A percentile compares a stretch with the other conserved stretches of the same genome.
phyloP scores from a whole-genome alignment of 2,888 invertebrate species.

The Scaptomyza parva region DNA sequence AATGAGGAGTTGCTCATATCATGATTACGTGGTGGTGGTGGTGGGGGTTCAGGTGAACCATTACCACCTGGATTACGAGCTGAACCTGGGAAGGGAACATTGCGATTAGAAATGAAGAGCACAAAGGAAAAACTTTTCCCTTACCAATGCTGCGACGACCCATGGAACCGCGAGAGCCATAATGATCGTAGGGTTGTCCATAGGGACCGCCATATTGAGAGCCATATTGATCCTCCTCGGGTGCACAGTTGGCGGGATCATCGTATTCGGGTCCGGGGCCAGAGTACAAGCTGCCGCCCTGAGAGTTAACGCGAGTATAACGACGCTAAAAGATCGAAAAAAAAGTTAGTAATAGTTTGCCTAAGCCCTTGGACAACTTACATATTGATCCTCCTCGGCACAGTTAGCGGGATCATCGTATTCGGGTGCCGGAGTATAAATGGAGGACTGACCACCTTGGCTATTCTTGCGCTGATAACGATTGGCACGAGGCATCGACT shows the following conservation, averaged over 20 bases:
- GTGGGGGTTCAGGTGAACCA: slow-evolving; percentile 88
- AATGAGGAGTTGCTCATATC: slow-evolving; percentile 92
- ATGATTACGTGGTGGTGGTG: slow-evolving; percentile 93
- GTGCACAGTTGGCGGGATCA: slow-evolving; percentile 96
- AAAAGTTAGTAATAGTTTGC: neutral
- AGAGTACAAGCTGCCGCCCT: slow-evolving; percentile 88
- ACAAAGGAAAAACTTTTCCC: neutral
- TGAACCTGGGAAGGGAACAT: slow-evolving; percentile 75
- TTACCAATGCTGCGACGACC: slow-evolving; percentile 87
- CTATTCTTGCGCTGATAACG: slow-evolving; percentile 90
- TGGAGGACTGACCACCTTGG: slow-evolving; percentile 92
- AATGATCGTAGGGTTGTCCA: slow-evolving; percentile 95
- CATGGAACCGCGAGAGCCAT: slow-evolving; percentile 94
- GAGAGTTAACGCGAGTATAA: slow-evolving; percentile 89
- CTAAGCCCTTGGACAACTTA: slow-evolving; percentile 76
- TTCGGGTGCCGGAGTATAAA: slow-evolving; percentile 93
- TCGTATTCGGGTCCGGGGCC: slow-evolving; percentile 93
- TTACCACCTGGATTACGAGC: slow-evolving; percentile 85
- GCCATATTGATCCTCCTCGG: slow-evolving; percentile 96
- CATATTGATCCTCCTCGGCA: slow-evolving; percentile 96
- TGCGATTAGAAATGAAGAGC: neutral
- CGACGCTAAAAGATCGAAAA: slow-evolving; percentile 85
- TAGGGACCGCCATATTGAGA: slow-evolving; percentile 91
- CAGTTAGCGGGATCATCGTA: slow-evolving; percentile 97
- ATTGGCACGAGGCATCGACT: slow-evolving; percentile 93